Base-by-base conservation (phyloP, 2,797 vertebrate genomes). In the Poeciliopsis turneri region DNA sequence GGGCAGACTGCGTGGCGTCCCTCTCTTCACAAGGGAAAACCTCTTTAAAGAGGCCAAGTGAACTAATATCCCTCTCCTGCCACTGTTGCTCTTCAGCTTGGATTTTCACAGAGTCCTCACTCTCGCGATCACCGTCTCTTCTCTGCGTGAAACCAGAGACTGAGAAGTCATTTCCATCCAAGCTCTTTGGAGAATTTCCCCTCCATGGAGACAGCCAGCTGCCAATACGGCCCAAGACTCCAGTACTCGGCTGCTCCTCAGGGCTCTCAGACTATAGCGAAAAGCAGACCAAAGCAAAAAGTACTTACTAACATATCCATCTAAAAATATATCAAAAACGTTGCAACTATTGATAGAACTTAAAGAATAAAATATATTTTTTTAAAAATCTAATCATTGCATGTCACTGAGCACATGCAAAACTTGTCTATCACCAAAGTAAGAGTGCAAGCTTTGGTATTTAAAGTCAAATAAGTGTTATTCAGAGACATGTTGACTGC, bases 181-280 rank as follows among this genome's bases (percentile, higher is more conserved):
- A 53, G 77, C 69, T 84, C 11, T 49, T 87, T 1, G 89, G 86
- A 86, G 75, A 78, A 66, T 81, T 92, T 82, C 78, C 90, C 77
- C 55, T 94, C 89, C 94, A 95, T 0, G 94, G 94, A 72, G 92
- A 94, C 7, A 96, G 72, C 94, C 95, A 95, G 89, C 90, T 95
- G 78, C 94, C 94, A 1, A 96, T 94, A 15, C 94, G 94, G 2
- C 94, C 93, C 78, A 95, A 88, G 80, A 95, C 95, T 81, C 95
- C 94, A 28, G 94, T 89, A 25, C 88, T 93, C 5, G 85, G 86
- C 83, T 84, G 90, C 84, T 95, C 93, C 78, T 94, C 91, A 0
- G 92, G 92, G 74, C 39, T 89, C 77, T 96, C 92, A 55, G 94
- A 90, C 94, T 95, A 68, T 75, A 92, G 77, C 53, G 39, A 85